Base-by-base conservation (phyloP, 2,113 vertebrate genomes). In the Dendrocopos noguchii region DNA sequence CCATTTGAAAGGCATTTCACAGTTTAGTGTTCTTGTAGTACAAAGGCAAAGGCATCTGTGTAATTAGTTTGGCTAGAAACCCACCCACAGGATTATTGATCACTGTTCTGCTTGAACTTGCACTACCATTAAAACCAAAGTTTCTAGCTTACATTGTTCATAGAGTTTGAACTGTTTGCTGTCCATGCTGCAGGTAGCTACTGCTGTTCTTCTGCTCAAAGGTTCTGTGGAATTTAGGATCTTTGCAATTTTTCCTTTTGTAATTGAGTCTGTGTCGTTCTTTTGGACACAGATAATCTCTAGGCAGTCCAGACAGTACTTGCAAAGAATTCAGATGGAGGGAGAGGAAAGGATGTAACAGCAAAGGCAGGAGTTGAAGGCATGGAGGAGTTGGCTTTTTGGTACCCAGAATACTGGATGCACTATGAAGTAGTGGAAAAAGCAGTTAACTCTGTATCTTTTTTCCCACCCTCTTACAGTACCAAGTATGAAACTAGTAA, bases 1-100 rank as follows among this genome's bases (percentile, higher is more conserved):
- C 81, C 29, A 47, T 85, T 80, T 78, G 81, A 80, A 88, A 85
- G 61, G 31, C 39, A 36, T 78, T 87, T 92, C 55, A 39, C 56
- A 89, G 25, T 67, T 88, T 24, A 28, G 70, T 50, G 57, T 73
- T 83, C 25, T 60, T 74, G 42, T 44, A 93, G 47, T 52, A 79
- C 68, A 85, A 33, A 10, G 22, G 70, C 29, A 86, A 70, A 47
- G 39, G 21, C 28, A 90, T 81, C 63, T 72, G 36, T 17, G 11
- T 19, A 13, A 61, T 68, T 68, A 81, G 27, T 42, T 61, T 61
- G 61, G 86, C 46, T 80, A 63, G 74, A 52, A 56, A 36, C 1
- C 18, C 27, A 28, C 55, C 68, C 68, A 44, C 47, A 31, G 61
- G 29, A 50, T 90, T 72, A 91, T 33, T 2, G 10, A 64, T 83